Evolutionary conservation across 2,888 invertebrate species (phyloP).

Genomic region (Phymatocera aterrima): DNA sequence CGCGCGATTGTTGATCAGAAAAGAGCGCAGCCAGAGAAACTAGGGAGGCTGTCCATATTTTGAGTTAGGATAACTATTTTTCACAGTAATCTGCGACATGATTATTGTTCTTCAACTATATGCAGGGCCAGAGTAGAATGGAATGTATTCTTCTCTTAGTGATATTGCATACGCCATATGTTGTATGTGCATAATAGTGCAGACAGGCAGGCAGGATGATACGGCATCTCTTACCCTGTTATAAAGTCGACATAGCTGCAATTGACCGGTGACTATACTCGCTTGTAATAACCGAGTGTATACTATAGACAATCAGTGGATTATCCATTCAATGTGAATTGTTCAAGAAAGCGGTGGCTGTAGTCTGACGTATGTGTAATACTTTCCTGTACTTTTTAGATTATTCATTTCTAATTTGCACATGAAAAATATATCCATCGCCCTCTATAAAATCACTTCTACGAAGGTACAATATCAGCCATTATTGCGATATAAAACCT

Average conservation of each 20-base stretch:
- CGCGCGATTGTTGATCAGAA: background rate
- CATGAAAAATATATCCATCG: background rate
- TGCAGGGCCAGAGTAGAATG: background rate
- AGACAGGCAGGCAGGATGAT: background rate
- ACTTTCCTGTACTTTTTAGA: background rate
- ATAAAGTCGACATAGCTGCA: background rate
- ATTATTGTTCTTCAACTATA: background rate
- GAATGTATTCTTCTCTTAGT: background rate
- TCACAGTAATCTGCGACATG: background rate
- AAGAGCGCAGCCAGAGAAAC: background rate
- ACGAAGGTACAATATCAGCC: background rate
- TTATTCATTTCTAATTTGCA: background rate
- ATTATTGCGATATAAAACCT: background rate
- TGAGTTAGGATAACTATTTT: background rate
- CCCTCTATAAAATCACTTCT: background rate
- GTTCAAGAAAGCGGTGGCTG: slow-evolving; percentile 11
- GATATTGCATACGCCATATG: background rate
- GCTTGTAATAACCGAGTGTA: background rate
- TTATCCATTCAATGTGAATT: slow-evolving; percentile 3
- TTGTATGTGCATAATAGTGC: background rate
- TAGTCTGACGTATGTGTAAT: background rate
- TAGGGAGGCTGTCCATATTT: background rate
- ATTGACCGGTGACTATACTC: background rate
- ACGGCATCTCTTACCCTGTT: background rate
- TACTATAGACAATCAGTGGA: background rate